Conservation (phyloP, 2,888 invertebrate genomes). For the Masnerella sp. region DNA sequence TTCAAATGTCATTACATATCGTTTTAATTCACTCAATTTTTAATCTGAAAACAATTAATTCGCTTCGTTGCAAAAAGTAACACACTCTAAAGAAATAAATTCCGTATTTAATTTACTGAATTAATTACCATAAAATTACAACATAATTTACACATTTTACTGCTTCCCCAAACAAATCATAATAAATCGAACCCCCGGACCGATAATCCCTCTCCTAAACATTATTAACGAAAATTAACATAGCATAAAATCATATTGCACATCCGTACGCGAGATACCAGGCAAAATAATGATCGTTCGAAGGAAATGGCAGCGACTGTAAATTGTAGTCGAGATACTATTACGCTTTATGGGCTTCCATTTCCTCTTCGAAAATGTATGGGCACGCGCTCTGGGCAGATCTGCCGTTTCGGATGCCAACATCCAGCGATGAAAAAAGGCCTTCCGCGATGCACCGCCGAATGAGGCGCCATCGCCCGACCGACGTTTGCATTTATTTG, state of each 20-base stretch:
- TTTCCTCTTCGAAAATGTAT: conserved; percentile 57
- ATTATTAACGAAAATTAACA: conserved; percentile 50
- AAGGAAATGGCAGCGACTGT: conserved; percentile 58
- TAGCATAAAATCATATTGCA: conserved; percentile 49
- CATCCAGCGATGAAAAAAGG: conserved; percentile 48
- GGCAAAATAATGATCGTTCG: conserved; percentile 52
- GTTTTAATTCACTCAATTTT: no score
- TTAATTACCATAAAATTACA: no score
- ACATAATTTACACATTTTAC: neutral
- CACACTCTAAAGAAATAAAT: no score
- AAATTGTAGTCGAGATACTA: conserved; percentile 57
- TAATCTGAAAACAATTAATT: no score
- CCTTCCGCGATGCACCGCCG: conserved; percentile 33
- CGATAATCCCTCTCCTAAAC: conserved; percentile 28
- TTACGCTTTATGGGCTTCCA: conserved; percentile 59
- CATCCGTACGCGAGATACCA: conserved; percentile 38
- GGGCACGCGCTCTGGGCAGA: conserved; percentile 55
- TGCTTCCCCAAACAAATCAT: neutral
- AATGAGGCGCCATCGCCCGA: conserved; percentile 50
- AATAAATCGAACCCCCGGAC: conserved; percentile 1
- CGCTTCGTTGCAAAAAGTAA: no score
- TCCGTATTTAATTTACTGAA: no score
- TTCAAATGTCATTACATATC: no score
- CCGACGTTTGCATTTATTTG: conserved; percentile 54
- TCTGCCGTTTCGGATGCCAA: conserved; percentile 51